Evolutionary conservation across 2,797 vertebrate genomes (phyloP), one percentile per base, ranked within the genome.

Genomic region (Rhabdophis nuchalis): DNA sequence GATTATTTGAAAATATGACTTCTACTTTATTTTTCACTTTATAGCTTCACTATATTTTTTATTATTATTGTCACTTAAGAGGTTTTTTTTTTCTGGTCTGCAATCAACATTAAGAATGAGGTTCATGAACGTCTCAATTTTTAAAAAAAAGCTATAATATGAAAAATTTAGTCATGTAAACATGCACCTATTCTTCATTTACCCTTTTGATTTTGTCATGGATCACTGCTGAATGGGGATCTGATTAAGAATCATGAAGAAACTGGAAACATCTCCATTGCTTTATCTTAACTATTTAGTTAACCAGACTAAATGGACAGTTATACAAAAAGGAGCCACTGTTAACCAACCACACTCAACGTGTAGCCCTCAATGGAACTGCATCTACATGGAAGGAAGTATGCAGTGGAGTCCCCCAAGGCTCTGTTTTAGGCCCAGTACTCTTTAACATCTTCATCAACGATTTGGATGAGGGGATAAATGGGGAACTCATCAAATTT

Each of bases 251-350:
- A 60, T 36, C 64, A 82, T 60, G 85, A 68, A 85, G 50, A 91
- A 91, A 86, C 50, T 58, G 52, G 58, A 77, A 86, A 89, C 29
- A 89, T 77, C 56, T 91, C 72, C 52, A 91, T 87, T 93, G 88
- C 87, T 88, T 91, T 93, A 56, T 91, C 72, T 91, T 72, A 18
- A 68, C 5, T n/a, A 18, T 36, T 36, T 72, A 18, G 85, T 27
- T 72, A 91, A 91, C 53, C 72, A 88, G 50, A 85, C 68, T 91
- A 91, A 91, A 85, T 86, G 58, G 87, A 46, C 29, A 89, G 53
- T 23, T 89, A 14, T 36, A 61, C 2, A 93, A 89, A 61, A 50
- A 61, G 5, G 85, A 72, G 77, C 23, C 86, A 90, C 4, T 72
- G 64, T 72, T 68, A 68, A n/a, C n/a, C n/a, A n/a, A n/a, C n/a